Conservation (phyloP, 2,797 vertebrate species). For the Borostomias antarcticus region DNA sequence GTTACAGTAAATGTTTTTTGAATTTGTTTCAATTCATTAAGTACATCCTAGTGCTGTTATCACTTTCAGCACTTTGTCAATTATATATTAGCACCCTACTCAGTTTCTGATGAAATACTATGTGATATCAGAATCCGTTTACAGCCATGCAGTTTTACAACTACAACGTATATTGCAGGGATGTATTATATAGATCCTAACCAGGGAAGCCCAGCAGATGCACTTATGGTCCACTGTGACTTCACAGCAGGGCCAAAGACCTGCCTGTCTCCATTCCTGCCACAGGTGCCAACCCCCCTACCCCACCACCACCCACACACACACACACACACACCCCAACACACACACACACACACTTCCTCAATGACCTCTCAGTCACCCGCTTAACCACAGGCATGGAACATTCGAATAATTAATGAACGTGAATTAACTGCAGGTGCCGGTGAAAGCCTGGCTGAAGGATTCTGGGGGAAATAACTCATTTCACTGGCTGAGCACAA, state of each 20-base stretch:
- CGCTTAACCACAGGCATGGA: not conserved
- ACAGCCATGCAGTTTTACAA: no score
- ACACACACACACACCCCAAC: no score
- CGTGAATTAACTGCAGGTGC: slow-evolving; percentile 63
- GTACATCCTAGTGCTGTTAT: no score
- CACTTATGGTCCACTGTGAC: slow-evolving; percentile 80
- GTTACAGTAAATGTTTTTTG: no score
- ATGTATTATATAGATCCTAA: slow-evolving; percentile 86
- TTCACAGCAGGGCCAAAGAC: slow-evolving; percentile 80
- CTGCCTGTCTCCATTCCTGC: slow-evolving; percentile 73
- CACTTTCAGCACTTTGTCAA: no score
- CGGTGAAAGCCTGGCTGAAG: slow-evolving; percentile 80
- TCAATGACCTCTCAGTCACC: not conserved
- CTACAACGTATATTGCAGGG: slow-evolving; percentile 72
- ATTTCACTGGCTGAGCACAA: slow-evolving; percentile 81
- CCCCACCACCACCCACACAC: no score
- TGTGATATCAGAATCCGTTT: no score
- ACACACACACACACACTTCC: no score
- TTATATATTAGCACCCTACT: not conserved
- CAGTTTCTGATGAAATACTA: not conserved
- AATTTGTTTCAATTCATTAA: no score
- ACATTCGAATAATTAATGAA: no score
- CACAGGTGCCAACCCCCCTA: slow-evolving; percentile 80
- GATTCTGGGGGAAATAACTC: slow-evolving; percentile 57
- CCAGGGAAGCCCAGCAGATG: slow-evolving; percentile 81